Base-by-base conservation (phyloP, 2,113 vertebrate genomes). In the Cinclus cinclus region DNA sequence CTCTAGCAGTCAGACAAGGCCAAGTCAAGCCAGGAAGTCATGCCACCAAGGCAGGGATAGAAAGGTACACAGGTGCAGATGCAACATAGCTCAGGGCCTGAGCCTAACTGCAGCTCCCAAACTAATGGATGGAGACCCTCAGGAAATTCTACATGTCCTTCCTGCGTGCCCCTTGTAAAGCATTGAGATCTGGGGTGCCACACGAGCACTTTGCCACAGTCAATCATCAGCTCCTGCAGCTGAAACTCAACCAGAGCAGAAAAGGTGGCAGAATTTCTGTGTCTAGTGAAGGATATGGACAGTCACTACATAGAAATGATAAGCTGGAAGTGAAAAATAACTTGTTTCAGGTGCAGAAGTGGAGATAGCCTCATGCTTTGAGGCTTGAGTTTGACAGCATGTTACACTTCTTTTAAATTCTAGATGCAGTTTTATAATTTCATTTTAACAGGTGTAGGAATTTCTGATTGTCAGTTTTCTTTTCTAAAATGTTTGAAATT, bases 41-140 rank as follows among this genome's bases (percentile, higher is more conserved):
- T 11, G 17, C 41, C 41, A n/a, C 42, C 30, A 37, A 11, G 10
- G 30, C 52, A 58, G 31, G n/a, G 13, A 19, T 17, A 73, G 3
- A 24, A 69, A 76, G 28, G 21, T 41, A 18, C 7, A 3, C 16
- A 56, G 11, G 25, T 42, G 18, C 20, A 37, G 16, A 30, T 56
- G 30, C 0, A 0, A 18, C 0, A 1, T 8, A 69, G 7, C 30
- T 53, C 3, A 0, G 14, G 20, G 7, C 33, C 25, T 82, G 21
- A 82, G 12, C 23, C 49, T 13, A 50, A 25, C 42, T 59, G 33
- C 16, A 82, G 30, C 16, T 79, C 52, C 16, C 31, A 65, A 47
- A 69, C 1, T 9, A 39, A 70, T 16, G 27, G 14, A 33, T 39
- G 12, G 35, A 67, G 21, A 56, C 15, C 7, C 10, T 18, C 28